These are phyloP conservation scores for Bombyx huttoni DNA, from an alignment of 2,888 invertebrate genomes.

Conservation along the genomic window DNA sequence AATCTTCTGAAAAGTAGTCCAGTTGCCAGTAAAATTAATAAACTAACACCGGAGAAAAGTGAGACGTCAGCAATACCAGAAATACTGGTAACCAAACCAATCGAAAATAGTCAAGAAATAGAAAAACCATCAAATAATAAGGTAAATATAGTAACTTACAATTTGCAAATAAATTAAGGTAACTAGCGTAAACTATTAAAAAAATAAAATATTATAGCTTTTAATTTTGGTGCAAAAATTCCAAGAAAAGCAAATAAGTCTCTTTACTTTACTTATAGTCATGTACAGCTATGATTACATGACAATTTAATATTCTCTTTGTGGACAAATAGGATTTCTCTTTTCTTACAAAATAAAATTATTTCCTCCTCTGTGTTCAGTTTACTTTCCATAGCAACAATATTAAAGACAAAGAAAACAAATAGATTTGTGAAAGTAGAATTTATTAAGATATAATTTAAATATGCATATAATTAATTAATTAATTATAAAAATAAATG, in stretches of 20 bases:
- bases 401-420: not conserved
- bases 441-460: not conserved
- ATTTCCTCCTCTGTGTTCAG: not conserved
- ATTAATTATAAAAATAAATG: slow-evolving; percentile 5
- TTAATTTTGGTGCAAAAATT: too few relatives aligned
- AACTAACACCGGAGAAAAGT: slow-evolving; percentile 13
- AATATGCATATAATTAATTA: not conserved
- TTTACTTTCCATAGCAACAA: not conserved
- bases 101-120: slow-evolving; percentile 22
- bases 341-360: too few relatives aligned
- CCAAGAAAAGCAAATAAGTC: too few relatives aligned
- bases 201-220: too few relatives aligned
- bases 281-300: too few relatives aligned
- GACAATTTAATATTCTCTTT: too few relatives aligned
- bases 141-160: slow-evolving; percentile 21
- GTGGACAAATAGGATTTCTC: too few relatives aligned
- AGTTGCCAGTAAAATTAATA: slow-evolving; percentile 16
- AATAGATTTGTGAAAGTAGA: not conserved
- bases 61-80: slow-evolving; percentile 32
- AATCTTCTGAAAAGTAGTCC: slow-evolving; percentile 48
- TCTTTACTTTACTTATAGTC: too few relatives aligned
- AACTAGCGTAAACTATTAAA: too few relatives aligned
- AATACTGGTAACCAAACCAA: slow-evolving; percentile 51
- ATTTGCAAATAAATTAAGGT: too few relatives aligned
- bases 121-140: slow-evolving; percentile 20